phyloP scores from a whole-genome alignment of 1,140 invertebrate species.

The Drosophila bocki region DNA sequence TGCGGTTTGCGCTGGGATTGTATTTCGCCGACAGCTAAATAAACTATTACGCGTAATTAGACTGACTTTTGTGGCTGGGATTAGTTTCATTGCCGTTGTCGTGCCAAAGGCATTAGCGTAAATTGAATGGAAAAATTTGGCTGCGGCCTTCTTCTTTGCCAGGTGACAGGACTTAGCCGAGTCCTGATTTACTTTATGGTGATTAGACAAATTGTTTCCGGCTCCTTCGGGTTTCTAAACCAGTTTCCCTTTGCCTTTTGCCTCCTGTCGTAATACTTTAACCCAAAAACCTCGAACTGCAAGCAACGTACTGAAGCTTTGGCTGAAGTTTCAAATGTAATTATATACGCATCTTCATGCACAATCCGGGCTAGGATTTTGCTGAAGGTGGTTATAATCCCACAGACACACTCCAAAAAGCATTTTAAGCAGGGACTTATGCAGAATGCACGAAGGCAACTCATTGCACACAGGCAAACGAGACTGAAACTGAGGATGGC shows the following conservation, averaged over 20 bases:
- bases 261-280: slow-evolving; percentile 4
- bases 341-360: slow-evolving; percentile 41
- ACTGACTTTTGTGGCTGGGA: slow-evolving; percentile 42
- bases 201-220: slow-evolving; percentile 11
- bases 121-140: slow-evolving; percentile 60
- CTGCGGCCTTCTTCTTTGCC: not conserved
- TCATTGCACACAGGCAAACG: slow-evolving; percentile 9
- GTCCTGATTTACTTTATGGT: slow-evolving; percentile 15
- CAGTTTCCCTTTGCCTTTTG: slow-evolving; percentile 13
- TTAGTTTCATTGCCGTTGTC: slow-evolving; percentile 25
- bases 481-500: slow-evolving; percentile 8
- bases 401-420: slow-evolving; percentile 49
- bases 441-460: slow-evolving; percentile 53
- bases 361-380: slow-evolving; percentile 30
- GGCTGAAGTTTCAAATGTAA: slow-evolving; percentile 44
- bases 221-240: not conserved
- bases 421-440: slow-evolving; percentile 59
- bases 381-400: slow-evolving; percentile 48
- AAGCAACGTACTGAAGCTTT: slow-evolving; percentile 12
- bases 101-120: slow-evolving; percentile 58
- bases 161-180: slow-evolving; percentile 9
- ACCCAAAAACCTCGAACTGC: slow-evolving; percentile 14
- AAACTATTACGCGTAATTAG: slow-evolving; percentile 70
- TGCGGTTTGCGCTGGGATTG: slow-evolving; percentile 37
- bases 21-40: slow-evolving; percentile 38